A percentile compares a stretch with the other conserved stretches of the same genome.
These are phyloP conservation scores for Shargacucullia verbasci DNA, from an alignment of 2,888 invertebrate genomes.

Conservation along the genomic window DNA sequence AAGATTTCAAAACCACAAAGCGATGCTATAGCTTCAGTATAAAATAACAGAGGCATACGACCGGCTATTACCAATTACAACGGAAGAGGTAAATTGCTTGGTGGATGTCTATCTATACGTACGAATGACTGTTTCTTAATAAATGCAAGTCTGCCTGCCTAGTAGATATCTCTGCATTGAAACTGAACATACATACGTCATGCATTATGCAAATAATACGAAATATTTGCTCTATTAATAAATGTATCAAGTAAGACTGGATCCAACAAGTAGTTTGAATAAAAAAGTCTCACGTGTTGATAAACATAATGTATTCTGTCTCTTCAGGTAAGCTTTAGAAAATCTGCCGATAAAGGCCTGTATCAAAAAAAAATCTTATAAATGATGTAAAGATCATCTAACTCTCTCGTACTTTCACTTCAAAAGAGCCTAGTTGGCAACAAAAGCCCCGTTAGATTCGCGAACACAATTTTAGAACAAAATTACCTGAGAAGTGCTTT, in stretches of 20 bases:
- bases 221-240: no score
- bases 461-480: constrained; percentile 12
- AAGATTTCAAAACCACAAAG: constrained; percentile 13
- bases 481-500: constrained; percentile 4
- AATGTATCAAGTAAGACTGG: no score
- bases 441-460: constrained; percentile 39
- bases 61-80: constrained; percentile 52
- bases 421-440: constrained; percentile 20
- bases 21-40: constrained; percentile 1
- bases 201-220: no score
- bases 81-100: constrained; percentile 60
- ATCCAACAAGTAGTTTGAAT: no score
- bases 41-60: constrained; percentile 23
- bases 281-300: no score
- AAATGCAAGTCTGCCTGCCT: constrained; percentile 28
- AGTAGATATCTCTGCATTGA: constrained; percentile 24
- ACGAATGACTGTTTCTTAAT: constrained; percentile 53
- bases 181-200: no score
- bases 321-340: not conserved
- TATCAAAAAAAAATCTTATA: not conserved
- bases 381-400: constrained; percentile 18
- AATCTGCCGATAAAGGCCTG: not conserved
- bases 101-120: constrained; percentile 55
- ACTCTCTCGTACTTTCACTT: constrained; percentile 49
- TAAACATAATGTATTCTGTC: no score